Evolutionary conservation across 2,113 vertebrate genomes (phyloP), one percentile per base, ranked within the genome.

Genomic region (Brevimyrus niger): DNA sequence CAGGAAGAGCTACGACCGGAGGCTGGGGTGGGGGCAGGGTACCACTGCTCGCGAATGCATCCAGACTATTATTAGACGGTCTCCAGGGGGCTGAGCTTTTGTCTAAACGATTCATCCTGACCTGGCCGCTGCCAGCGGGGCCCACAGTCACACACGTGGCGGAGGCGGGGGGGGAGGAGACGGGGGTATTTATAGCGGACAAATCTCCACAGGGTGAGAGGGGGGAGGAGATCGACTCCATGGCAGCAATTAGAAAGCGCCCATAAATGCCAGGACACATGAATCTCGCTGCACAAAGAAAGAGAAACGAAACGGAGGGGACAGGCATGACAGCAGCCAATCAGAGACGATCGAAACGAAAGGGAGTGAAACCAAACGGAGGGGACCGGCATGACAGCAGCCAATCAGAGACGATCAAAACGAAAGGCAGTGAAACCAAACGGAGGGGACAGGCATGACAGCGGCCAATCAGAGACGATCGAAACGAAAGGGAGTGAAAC

Each of bases 171-270:
- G 8, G 85, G 27, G 85, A 35, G 85, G 47, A 35, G 50, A 31
- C 27, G 15, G 23, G 17, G 50, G n/a, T 55, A 85, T 85, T 89
- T 89, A 89, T 61, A 82, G 80, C 80, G 55, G 88, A 85, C 50
- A 35, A 84, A 31, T 82, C 88, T 89, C 35, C 38, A 46, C 47
- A 46, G 23, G 69, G n/a, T 17, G 44, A 11, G 88, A 53, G 50
- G 15, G 11, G 23, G 48, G 50, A 76, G 50, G 50, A 51, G 50
- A 84, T 89, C 51, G 53, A 89, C 80, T 35, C 35, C 48, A 83
- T 10, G 50, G 76, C 47, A 53, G 48, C 76, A 89, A 89, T 55
- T 82, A 83, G 48, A 82, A 51, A 87, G n/a, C 19, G 85, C 47
- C 85, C 85, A 55, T 87, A 53, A 87, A 87, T 87, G 85, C 47